Evolutionary conservation across 2,113 vertebrate species (phyloP).

Genomic region (Oreochromis tanganicae): DNA sequence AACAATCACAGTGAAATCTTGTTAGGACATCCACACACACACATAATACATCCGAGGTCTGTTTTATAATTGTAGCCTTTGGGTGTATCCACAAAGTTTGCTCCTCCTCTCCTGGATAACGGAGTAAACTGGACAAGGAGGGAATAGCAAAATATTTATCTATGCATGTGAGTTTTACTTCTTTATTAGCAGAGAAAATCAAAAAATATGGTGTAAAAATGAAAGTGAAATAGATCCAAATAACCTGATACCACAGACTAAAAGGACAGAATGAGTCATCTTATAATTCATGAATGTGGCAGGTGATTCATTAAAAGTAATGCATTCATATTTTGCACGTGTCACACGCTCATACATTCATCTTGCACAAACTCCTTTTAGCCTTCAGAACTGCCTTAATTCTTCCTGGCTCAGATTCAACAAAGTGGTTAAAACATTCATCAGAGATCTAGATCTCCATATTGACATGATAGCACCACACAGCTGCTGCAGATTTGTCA

Average conservation of each 20-base stretch:
- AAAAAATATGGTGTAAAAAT: neutral
- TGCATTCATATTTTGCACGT: conserved; percentile 37
- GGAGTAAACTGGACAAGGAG: neutral
- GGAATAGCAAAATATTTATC: neutral
- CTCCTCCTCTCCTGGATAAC: neutral
- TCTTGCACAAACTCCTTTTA: neutral
- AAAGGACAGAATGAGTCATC: neutral
- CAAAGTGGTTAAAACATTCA: neutral
- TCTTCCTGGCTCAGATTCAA: neutral
- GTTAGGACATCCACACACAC: neutral
- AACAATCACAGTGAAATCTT: conserved; percentile 32
- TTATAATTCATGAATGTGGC: conserved; percentile 7
- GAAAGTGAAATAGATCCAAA: neutral
- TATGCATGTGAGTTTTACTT: neutral
- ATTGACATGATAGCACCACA: neutral
- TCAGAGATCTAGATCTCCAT: neutral
- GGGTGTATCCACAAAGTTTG: neutral
- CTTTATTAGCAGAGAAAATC: neutral
- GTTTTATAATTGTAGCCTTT: neutral
- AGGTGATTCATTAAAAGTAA: conserved; percentile 30
- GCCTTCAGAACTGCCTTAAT: neutral
- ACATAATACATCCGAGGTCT: neutral
- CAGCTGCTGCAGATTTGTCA: neutral
- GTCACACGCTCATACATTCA: neutral
- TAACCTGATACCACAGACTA: neutral